Base-by-base conservation (phyloP, 2,113 vertebrate species). In the Odocoileus hemionus region DNA sequence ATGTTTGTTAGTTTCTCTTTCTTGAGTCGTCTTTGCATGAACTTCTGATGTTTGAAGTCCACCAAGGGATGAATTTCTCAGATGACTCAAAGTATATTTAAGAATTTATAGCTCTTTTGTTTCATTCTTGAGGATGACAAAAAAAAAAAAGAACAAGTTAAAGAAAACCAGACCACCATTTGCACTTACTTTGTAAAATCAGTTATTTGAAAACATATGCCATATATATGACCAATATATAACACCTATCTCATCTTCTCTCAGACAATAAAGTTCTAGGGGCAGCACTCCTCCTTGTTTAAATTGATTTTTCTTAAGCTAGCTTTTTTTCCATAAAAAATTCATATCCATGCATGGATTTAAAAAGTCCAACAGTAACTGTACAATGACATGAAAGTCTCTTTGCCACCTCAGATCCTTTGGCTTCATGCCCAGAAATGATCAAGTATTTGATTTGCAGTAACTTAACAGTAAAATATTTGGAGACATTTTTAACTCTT, bases 401-500 rank as follows among this genome's bases (percentile, higher is more conserved):
- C 15, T 58, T 58, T 97, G 57, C n/a, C 4, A 58, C 25, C 19
- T 64, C 61, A 94, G 54, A 83, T 23, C 28, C 54, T 76, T 89
- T 86, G 58, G 15, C 54, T 54, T 86, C 47, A 45, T 94, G 91
- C 87, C 57, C 33, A 76, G 87, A 92, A 85, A 43, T 50, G 61
- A 89, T 89, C 57, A 47, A 33, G 61, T 76, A 86, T 78, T 92
- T 80, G 82, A 82, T 64, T 61, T 86, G 6, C 12, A 86, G 79
- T 52, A 78, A 96, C 78, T 89, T 61, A 86, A 36, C 25, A 85
- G 45, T 80, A 86, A 97, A 84, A 52, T 89, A 78, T 92, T 74
- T 28, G 39, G 26, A 89, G 80, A 55, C 36, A 86, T 86, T 70
- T 23, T 94, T 30, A 83, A 91, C 54, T 61, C 16, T 70, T 83